These are phyloP conservation scores for Plodia interpunctella DNA, from an alignment of 1,140 invertebrate genomes.

Conservation along the genomic window DNA sequence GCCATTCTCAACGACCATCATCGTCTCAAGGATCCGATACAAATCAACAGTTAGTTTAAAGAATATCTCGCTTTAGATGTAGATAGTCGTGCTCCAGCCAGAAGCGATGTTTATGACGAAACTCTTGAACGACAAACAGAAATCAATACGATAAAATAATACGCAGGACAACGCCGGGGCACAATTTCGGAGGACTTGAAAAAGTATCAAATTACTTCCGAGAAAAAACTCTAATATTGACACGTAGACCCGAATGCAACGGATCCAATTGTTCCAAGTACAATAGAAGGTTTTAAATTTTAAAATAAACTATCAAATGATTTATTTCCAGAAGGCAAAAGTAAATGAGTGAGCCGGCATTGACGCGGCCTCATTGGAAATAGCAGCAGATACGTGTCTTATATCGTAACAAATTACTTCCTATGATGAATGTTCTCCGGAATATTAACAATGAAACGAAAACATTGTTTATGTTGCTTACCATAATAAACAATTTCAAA, in stretches of 20 bases:
- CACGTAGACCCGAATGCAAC: slow-evolving; percentile 24
- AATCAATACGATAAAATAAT: slow-evolving; percentile 7
- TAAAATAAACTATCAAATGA: slow-evolving; percentile 27
- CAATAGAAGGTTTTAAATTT: slow-evolving; percentile 31
- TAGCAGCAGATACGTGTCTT: slow-evolving; percentile 55
- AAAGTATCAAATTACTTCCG: slow-evolving; percentile 53
- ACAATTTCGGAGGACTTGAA: slow-evolving; percentile 13
- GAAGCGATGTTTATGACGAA: not conserved
- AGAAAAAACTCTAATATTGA: slow-evolving; percentile 36
- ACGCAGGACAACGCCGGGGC: not conserved
- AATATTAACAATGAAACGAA: slow-evolving; percentile 24
- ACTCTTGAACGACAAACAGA: not conserved
- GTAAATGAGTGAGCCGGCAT: slow-evolving; percentile 39
- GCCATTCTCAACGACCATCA: not conserved
- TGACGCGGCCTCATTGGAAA: slow-evolving; percentile 53
- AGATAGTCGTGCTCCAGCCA: not conserved
- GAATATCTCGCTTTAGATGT: not conserved
- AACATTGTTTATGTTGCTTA: slow-evolving; percentile 16
- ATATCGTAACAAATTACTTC: slow-evolving; percentile 66
- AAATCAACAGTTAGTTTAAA: not conserved
- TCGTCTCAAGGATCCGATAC: not conserved
- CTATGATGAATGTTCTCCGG: slow-evolving; percentile 32
- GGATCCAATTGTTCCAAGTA: slow-evolving; percentile 29
- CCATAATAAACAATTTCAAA: slow-evolving; percentile 12
- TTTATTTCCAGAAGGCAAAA: slow-evolving; percentile 31